A percentile compares a stretch with the other conserved stretches of the same genome.
Evolutionary conservation across 2,797 vertebrate species (phyloP).

Genomic region (Potorous gilbertii): DNA sequence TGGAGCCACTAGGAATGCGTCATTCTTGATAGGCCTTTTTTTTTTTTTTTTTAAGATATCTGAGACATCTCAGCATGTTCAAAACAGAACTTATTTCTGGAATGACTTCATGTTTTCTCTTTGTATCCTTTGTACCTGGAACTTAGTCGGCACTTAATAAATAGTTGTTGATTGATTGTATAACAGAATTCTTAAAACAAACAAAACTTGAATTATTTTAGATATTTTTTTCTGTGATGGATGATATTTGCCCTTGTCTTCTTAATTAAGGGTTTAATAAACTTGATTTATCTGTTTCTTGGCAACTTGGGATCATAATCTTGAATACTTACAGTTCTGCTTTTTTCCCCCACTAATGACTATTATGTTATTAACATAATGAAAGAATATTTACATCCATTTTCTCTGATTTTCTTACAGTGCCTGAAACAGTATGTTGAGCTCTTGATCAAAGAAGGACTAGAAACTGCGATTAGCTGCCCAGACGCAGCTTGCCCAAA

Average conservation of each 20-base stretch:
- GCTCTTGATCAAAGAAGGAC: conserved; percentile 97
- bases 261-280: not conserved
- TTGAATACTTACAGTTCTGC: rapidly evolving
- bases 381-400: not conserved
- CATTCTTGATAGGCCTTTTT: not conserved
- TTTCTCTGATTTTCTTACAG: conserved; percentile 83
- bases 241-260: not conserved
- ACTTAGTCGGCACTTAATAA: rapidly evolving
- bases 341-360: not conserved
- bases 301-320: not conserved
- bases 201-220: not conserved
- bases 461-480: conserved; percentile 98
- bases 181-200: not conserved
- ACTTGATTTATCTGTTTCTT: not conserved
- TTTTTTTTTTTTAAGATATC: not conserved
- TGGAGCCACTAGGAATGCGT: not conserved
- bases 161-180: not conserved
- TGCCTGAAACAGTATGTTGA: conserved; percentile 99
- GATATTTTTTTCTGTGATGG: not conserved
- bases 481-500: conserved; percentile 97
- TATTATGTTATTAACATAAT: not conserved
- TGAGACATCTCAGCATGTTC: not conserved
- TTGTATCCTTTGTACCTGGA: not conserved
- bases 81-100: not conserved
- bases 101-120: not conserved